Evolutionary conservation across 2,113 vertebrate species (phyloP).

Genomic region (Antechinus stuartii): DNA sequence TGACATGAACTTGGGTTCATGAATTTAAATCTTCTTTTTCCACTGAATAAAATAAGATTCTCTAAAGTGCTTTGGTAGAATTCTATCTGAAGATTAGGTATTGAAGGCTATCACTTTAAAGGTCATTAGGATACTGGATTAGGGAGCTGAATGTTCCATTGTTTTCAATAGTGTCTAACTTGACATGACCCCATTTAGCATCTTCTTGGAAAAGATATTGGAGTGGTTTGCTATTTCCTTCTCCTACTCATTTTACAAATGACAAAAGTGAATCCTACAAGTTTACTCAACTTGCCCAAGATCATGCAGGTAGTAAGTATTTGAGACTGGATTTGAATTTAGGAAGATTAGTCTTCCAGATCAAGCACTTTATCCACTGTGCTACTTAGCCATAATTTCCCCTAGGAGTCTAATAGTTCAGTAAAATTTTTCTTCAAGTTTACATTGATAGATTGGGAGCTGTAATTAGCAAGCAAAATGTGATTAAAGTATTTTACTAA

Average conservation of each 20-base stretch:
- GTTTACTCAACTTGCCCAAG: neutral
- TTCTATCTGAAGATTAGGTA: neutral
- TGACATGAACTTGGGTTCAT: neutral
- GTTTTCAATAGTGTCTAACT: neutral
- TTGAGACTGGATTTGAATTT: no score
- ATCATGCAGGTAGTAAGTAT: neutral
- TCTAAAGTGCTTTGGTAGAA: neutral
- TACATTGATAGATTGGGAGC: neutral
- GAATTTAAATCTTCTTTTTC: neutral
- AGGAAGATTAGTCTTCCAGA: neutral
- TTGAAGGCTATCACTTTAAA: neutral
- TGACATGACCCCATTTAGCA: neutral
- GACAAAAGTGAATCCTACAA: neutral
- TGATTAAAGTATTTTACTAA: neutral
- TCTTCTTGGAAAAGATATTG: neutral
- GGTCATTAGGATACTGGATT: neutral
- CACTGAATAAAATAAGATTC: neutral
- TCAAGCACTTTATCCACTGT: neutral
- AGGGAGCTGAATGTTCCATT: neutral
- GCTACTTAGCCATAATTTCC: neutral
- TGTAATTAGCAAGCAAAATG: neutral
- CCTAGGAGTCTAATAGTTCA: neutral
- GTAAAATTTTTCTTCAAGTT: neutral
- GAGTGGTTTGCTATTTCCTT: neutral
- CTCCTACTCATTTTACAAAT: neutral